phyloP scores from a whole-genome alignment of 2,113 vertebrate species.

The Hiodon tergisus region DNA sequence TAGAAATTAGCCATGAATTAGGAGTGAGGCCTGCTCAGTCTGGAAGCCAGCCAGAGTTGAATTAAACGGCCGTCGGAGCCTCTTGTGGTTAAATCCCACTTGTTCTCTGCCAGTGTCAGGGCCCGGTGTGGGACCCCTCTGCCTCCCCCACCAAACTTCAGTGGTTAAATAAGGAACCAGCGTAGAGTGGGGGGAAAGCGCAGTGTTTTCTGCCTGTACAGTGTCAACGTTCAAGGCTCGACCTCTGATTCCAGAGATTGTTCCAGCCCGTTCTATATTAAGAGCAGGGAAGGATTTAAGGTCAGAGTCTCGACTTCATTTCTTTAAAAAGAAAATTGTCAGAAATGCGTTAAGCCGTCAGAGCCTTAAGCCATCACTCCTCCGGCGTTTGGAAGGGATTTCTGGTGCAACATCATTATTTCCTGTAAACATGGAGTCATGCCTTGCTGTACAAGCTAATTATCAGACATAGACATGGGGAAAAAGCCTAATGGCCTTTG shows the following conservation, averaged over 20 bases:
- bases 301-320: too few relatives aligned
- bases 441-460: slow-evolving; percentile 29
- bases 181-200: slow-evolving; percentile 33
- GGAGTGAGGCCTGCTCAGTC: slow-evolving; percentile 76
- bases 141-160: slow-evolving; percentile 59
- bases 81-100: slow-evolving; percentile 90
- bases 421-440: slow-evolving; percentile 43
- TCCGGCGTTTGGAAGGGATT: slow-evolving; percentile 34
- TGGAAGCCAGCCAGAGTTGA: slow-evolving; percentile 82
- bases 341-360: too few relatives aligned
- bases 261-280: background rate
- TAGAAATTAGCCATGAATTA: slow-evolving; percentile 96
- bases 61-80: slow-evolving; percentile 92
- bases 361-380: slow-evolving; percentile 18
- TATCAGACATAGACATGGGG: too few relatives aligned
- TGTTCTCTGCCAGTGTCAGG: slow-evolving; percentile 68
- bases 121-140: slow-evolving; percentile 56
- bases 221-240: background rate
- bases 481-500: slow-evolving; percentile 41
- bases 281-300: background rate
- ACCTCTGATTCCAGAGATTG: background rate
- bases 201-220: background rate
- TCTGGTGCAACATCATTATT: slow-evolving; percentile 47
- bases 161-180: slow-evolving; percentile 65
- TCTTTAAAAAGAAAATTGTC: too few relatives aligned